Base-by-base conservation (phyloP, 2,797 vertebrate species). In the Poeciliopsis turneri region DNA sequence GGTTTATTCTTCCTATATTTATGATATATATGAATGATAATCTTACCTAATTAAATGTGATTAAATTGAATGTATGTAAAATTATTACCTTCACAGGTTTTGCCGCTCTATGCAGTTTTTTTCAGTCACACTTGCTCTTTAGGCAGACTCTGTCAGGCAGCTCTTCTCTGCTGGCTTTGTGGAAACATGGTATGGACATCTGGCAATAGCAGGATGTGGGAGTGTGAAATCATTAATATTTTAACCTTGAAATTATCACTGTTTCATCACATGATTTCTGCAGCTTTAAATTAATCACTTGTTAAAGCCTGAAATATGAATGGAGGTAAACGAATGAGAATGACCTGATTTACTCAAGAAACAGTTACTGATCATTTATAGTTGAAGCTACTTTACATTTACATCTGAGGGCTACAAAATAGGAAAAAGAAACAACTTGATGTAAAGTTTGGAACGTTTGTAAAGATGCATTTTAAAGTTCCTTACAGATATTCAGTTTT, bases 221-320 rank as follows among this genome's bases (percentile, higher is more conserved):
- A 78, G 70, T 53, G 23, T 76, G 79, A 81, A 78, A 83, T 82
- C n/a, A 81, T 78, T 87, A 49, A 1, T 43, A 53, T 78, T 77
- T 84, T 84, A 79, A 83, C 82, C 59, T 53, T 86, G 30, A 84
- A 80, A 81, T 74, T 43, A 47, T 64, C 33, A 7, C 7, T 45
- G 74, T 76, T 51, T 72, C 20, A 59, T 79, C 49, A 28, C 15
- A 76, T 11, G 33, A 68, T 76, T 68, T 53, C 20, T 49, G 13
- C 45, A 46, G 28, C 68, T 71, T 45, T n/a, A 30, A 45, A 45
- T 28, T n/a, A 18, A 28, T 71, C 43, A 28, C 25, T 45, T 46
- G 68, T 45, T 71, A 45, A 45, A 28, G 15, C 68, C 41, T 71
- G 13, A 71, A 28, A 28, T 70, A 70, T 46, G 41, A 28, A 71